These are phyloP conservation scores for Percopsis transmontana DNA, from an alignment of 2,113 vertebrate genomes.

Conservation along the genomic window DNA sequence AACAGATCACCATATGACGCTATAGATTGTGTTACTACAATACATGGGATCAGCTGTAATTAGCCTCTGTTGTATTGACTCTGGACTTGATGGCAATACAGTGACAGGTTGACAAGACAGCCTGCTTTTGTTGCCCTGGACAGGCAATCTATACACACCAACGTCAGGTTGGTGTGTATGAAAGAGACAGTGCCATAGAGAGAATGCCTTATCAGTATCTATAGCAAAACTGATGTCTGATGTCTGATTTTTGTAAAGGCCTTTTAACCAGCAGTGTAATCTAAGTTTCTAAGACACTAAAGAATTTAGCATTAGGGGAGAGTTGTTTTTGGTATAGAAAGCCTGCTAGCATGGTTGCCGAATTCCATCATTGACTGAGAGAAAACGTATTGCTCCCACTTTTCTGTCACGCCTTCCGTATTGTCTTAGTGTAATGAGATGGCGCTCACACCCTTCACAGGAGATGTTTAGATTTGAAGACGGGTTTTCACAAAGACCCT, in stretches of 20 bases:
- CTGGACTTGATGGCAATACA: neutral
- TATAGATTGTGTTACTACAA: no score
- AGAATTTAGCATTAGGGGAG: constrained; percentile 2
- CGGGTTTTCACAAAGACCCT: neutral
- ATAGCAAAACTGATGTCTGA: neutral
- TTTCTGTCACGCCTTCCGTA: neutral
- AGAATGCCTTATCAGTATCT: no score
- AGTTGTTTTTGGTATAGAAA: neutral
- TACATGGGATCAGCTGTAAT: no score
- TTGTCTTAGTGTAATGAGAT: neutral
- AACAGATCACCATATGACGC: no score
- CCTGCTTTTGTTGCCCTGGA: neutral
- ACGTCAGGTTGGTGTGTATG: constrained; percentile 2
- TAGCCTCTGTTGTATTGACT: neutral
- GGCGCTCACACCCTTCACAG: neutral
- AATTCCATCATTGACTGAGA: constrained; percentile 1
- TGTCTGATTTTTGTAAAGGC: neutral
- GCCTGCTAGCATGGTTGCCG: neutral
- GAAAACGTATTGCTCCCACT: neutral
- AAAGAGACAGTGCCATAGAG: neutral
- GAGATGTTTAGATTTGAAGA: no score
- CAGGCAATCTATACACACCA: neutral
- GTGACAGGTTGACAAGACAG: neutral
- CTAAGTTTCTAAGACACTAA: neutral
- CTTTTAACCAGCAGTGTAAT: no score